A percentile compares a stretch with the other conserved stretches of the same genome.
phyloP scores from a whole-genome alignment of 2,797 vertebrate species.

The Aulostomus chinensis region DNA sequence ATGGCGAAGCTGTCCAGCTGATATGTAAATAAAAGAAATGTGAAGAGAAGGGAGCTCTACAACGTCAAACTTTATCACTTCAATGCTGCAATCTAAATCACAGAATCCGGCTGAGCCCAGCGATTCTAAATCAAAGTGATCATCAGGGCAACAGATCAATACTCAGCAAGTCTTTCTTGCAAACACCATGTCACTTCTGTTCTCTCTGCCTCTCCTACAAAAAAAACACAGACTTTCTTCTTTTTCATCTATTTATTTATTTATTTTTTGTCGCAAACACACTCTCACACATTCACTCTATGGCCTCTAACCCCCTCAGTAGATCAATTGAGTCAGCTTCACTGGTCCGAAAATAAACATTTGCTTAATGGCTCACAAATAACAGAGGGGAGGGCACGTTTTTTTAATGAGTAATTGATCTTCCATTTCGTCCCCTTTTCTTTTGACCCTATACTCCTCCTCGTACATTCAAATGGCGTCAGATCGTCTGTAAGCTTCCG shows the following conservation, averaged over 20 bases:
- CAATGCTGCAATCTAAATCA: slow-evolving; percentile 48
- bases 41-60: too few species aligned
- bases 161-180: slow-evolving; percentile 36
- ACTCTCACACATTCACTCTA: slow-evolving; percentile 3
- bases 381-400: slow-evolving; percentile 13
- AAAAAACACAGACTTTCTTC: background rate
- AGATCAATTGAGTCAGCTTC: slow-evolving; percentile 34
- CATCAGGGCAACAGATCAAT: slow-evolving; percentile 59
- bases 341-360: slow-evolving; percentile 44
- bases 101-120: slow-evolving; percentile 34
- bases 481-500: background rate
- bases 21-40: too few species aligned
- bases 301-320: background rate
- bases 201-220: background rate
- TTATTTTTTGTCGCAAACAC: slow-evolving; percentile 1
- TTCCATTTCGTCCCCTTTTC: slow-evolving; percentile 5
- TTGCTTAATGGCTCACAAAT: slow-evolving; percentile 38
- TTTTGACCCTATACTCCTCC: slow-evolving; percentile 24
- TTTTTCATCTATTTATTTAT: background rate
- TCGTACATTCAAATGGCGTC: background rate
- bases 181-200: slow-evolving; percentile 29
- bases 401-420: slow-evolving; percentile 44
- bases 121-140: slow-evolving; percentile 62
- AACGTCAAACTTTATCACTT: too few species aligned
- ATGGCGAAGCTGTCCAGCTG: too few species aligned